Conservation (phyloP, 1,140 invertebrate genomes). For the Camponotus floridanus region DNA sequence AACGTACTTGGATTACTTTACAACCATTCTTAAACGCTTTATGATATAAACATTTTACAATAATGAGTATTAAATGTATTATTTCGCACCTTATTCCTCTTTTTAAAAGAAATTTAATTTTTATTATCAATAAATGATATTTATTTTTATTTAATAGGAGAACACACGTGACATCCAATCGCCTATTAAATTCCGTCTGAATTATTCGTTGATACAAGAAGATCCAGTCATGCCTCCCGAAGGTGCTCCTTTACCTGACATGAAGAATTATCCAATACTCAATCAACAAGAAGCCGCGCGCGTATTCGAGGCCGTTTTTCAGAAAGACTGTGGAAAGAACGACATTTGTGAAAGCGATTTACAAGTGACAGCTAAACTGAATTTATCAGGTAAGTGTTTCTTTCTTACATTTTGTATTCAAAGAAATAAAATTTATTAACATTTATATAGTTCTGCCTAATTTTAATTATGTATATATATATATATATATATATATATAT, state of each 20-base stretch:
- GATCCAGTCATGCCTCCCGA: slow-evolving; percentile 87
- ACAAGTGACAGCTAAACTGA: slow-evolving; percentile 89
- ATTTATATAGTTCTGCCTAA: background rate
- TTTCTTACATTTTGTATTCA: background rate
- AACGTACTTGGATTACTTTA: background rate
- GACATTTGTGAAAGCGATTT: slow-evolving; percentile 96
- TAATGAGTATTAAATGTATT: background rate
- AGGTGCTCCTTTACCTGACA: slow-evolving; percentile 89
- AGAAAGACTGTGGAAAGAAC: slow-evolving; percentile 97
- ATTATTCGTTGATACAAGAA: slow-evolving; percentile 92
- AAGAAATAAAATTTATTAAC: background rate
- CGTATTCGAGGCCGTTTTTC: slow-evolving; percentile 94
- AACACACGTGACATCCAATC: slow-evolving; percentile 94
- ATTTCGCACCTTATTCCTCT: background rate
- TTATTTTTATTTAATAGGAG: slow-evolving; percentile 85
- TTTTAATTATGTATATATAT: background rate
- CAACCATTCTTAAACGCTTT: background rate
- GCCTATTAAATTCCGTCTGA: slow-evolving; percentile 94
- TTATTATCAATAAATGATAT: background rate
- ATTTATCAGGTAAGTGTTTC: slow-evolving; percentile 86
- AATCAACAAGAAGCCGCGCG: slow-evolving; percentile 95
- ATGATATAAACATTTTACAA: background rate
- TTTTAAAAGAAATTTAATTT: background rate
- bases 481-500: no score
- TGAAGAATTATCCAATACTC: slow-evolving; percentile 94